Evolutionary conservation across 2,113 vertebrate species (phyloP).

Genomic region (Pungitius pungitius): DNA sequence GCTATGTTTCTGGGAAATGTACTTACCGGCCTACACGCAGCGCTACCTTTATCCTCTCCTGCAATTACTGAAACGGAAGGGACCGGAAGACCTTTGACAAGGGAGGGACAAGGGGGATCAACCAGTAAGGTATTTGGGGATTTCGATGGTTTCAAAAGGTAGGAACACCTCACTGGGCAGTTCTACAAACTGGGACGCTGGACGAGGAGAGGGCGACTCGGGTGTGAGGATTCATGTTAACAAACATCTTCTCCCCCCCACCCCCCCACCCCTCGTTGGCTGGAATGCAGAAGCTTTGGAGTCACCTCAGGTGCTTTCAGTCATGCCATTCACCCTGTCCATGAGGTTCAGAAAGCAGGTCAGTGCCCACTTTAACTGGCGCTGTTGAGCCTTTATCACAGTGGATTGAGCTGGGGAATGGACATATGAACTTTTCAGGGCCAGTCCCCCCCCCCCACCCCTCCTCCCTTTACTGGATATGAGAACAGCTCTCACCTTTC

Average conservation of each 20-base stretch:
- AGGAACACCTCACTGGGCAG: constrained; percentile 34
- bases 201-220: background rate
- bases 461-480: background rate
- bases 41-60: constrained; percentile 30
- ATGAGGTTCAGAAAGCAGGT: background rate
- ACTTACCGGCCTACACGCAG: background rate
- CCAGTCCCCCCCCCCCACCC: background rate
- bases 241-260: background rate
- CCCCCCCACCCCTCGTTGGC: too few relatives aligned
- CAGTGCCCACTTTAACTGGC: background rate
- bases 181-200: background rate
- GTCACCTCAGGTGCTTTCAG: too few relatives aligned
- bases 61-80: constrained; percentile 21
- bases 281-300: constrained; percentile 10
- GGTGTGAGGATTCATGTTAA: background rate
- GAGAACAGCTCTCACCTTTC: constrained; percentile 48
- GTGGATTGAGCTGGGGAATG: constrained; percentile 12
- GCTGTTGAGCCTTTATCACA: constrained; percentile 1
- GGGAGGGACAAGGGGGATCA: constrained; percentile 47
- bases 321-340: too few relatives aligned
- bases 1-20: background rate
- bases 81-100: constrained; percentile 45
- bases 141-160: constrained; percentile 38
- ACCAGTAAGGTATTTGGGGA: constrained; percentile 44
- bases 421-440: constrained; percentile 17